These are phyloP conservation scores for Lycaena phlaeas DNA, from an alignment of 2,888 invertebrate species.

Conservation along the genomic window DNA sequence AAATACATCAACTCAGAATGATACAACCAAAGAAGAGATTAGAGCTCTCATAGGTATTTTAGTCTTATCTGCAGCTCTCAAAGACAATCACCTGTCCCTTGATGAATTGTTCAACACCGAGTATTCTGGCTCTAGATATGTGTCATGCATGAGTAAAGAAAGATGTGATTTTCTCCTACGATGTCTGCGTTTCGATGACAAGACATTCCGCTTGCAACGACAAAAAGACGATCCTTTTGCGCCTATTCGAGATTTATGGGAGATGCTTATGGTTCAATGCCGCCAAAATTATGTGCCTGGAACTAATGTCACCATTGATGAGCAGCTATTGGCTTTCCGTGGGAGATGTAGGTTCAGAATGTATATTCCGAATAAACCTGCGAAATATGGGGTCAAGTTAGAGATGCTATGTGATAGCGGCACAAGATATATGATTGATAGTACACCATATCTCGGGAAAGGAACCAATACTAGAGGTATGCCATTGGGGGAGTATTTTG, in stretches of 20 bases:
- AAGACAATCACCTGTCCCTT: conserved; percentile 5
- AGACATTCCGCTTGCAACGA: conserved; percentile 5
- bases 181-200: conserved; percentile 11
- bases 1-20: not conserved
- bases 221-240: conserved; percentile 15
- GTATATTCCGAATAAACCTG: conserved; percentile 22
- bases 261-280: conserved; percentile 17
- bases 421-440: conserved; percentile 31
- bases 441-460: conserved; percentile 30
- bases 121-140: conserved; percentile 14
- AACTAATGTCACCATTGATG: conserved; percentile 21
- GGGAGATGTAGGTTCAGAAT: conserved; percentile 16
- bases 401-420: conserved; percentile 29
- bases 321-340: conserved; percentile 22
- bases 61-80: not conserved
- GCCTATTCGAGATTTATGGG: conserved; percentile 21
- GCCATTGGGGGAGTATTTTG: conserved; percentile 18
- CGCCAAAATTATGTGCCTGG: conserved; percentile 20
- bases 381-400: conserved; percentile 28
- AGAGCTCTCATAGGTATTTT: conserved; percentile 9
- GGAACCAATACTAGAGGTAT: conserved; percentile 23
- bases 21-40: conserved; percentile 6
- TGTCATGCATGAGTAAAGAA: conserved; percentile 8
- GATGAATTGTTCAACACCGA: conserved; percentile 12
- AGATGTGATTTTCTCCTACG: conserved; percentile 6